A percentile compares a stretch with the other conserved stretches of the same genome.
These are phyloP conservation scores for Chloroclysta siterata DNA, from an alignment of 2,888 invertebrate species.

Conservation along the genomic window DNA sequence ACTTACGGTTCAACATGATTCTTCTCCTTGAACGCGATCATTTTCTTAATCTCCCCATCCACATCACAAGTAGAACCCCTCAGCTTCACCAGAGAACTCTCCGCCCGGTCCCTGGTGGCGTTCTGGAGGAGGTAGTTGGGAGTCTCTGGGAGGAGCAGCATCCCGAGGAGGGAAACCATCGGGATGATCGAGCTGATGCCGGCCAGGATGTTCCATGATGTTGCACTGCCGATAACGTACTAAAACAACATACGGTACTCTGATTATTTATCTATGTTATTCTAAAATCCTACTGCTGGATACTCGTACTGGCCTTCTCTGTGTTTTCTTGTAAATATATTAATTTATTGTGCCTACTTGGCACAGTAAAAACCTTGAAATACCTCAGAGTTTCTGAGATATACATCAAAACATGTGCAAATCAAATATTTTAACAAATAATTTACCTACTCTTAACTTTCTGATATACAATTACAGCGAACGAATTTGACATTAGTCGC, in stretches of 20 bases:
- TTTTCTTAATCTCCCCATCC: conserved; percentile 85
- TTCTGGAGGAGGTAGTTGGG: conserved; percentile 88
- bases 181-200: conserved; percentile 86
- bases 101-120: conserved; percentile 85
- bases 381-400: too few species aligned
- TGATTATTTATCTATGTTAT: too few species aligned
- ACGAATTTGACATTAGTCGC: too few species aligned
- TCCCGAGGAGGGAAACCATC: conserved; percentile 83
- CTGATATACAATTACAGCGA: too few species aligned
- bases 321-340: too few species aligned
- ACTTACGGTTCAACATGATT: conserved; percentile 85
- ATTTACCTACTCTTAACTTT: too few species aligned
- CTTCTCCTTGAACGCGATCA: conserved; percentile 86
- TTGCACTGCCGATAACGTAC: conserved; percentile 85
- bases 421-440: too few species aligned
- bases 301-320: too few species aligned
- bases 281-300: too few species aligned
- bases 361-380: too few species aligned
- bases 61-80: conserved; percentile 87
- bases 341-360: too few species aligned
- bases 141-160: conserved; percentile 88
- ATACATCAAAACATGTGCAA: too few species aligned
- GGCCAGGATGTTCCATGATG: conserved; percentile 87
- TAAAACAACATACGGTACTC: conserved; percentile 42
- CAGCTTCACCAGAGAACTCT: conserved; percentile 83